A percentile compares a stretch with the other conserved stretches of the same genome.
These are phyloP conservation scores for Gulo gulo DNA, from an alignment of 2,113 vertebrate species.

Conservation along the genomic window DNA sequence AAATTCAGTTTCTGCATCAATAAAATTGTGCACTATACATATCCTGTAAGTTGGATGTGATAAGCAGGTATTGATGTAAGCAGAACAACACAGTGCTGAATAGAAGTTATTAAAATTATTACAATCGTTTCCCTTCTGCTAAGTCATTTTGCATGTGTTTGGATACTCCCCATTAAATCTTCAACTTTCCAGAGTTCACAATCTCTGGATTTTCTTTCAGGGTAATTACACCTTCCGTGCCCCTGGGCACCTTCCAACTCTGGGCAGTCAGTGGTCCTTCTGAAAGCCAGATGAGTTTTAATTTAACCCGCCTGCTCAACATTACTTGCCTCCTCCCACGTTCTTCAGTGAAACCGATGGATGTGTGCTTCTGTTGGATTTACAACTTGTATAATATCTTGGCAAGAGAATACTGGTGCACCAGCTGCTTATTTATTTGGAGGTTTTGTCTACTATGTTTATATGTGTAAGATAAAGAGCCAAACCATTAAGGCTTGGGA, in stretches of 20 bases:
- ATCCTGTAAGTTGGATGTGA: not conserved
- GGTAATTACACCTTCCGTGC: not conserved
- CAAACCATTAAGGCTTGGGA: not conserved
- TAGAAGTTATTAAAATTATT: not conserved
- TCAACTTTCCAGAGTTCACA: not conserved
- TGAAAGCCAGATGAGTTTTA: not conserved
- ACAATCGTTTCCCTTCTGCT: not conserved
- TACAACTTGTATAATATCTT: not conserved
- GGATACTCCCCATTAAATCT: not conserved
- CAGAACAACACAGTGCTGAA: not conserved
- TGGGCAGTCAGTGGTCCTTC: not conserved
- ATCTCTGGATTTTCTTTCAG: not conserved
- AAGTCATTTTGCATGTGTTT: not conserved
- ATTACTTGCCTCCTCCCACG: not conserved
- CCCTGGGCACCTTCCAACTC: not conserved
- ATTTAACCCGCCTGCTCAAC: not conserved
- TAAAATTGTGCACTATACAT: not conserved
- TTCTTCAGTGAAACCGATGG: not conserved
- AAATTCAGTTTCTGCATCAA: not conserved
- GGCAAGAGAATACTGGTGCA: not conserved
- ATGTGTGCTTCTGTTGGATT: not conserved
- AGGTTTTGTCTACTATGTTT: not conserved
- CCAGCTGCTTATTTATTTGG: slow-evolving; percentile 22
- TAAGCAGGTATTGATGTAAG: not conserved
- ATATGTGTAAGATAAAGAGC: not conserved